Base-by-base conservation (phyloP, 2,113 vertebrate genomes). In the Psittacula cyanocephala region DNA sequence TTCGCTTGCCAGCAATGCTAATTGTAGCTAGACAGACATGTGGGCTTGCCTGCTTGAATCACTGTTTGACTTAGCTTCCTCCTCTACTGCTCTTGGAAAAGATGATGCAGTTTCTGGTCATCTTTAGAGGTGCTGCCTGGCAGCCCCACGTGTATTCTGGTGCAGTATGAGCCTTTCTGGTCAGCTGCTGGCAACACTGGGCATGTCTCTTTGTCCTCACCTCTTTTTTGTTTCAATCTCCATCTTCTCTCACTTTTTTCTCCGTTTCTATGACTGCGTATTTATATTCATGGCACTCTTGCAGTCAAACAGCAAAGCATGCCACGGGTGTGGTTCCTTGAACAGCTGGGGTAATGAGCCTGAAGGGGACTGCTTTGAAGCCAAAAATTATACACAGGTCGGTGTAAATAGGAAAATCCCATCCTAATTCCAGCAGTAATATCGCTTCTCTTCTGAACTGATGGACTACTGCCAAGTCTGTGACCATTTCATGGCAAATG, bases 231-330 rank as follows among this genome's bases (percentile, higher is more conserved):
- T 69, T 81, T 88, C 59, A n/a, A 3, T 37, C 41, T 88, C 47
- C 27, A 46, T 76, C 33, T 85, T 31, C 35, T 86, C 53, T 79
- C 13, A 3, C n/a, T 79, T 63, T 78, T 68, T 15, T 46, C 8
- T 79, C 64, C 19, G 11, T 41, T 75, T 84, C 29, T 79, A 10
- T 72, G 68, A 49, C 41, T 39, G 9, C 5, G 3, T 47, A 29
- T 69, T 79, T 77, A 31, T 59, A 70, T 92, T 91, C 72, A 28
- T 67, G 68, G 43, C 52, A 28, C n/a, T 93, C 84, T 62, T 67
- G 65, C 17, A 79, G 64, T 67, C 71, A 27, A 6, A 27, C 41
- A 57, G 46, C 24, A 50, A 49, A 89, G 68, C 35, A 4, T 7
- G 55, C 49, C 53, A 11, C 28, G 62, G 76, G 35, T 71, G 60